Evolutionary conservation across 2,113 vertebrate genomes (phyloP), one percentile per base, ranked within the genome.

Genomic region (Chaetops frenatus): DNA sequence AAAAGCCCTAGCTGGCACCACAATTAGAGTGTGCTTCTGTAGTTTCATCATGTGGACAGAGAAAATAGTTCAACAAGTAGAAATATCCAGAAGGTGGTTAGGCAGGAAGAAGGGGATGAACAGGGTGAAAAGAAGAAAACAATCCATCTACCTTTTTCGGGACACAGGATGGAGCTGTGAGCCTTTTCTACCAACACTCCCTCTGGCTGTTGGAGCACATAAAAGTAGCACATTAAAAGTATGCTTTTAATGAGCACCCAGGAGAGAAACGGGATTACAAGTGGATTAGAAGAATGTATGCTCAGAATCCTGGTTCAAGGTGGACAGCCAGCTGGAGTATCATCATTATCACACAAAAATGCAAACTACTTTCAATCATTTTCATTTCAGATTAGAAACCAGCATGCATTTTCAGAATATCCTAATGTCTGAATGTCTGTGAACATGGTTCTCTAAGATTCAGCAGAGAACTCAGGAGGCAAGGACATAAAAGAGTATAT

Each of bases 131-230:
- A 64, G 53, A 81, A 53, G 11, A 64, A 57, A 64, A 71, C 12
- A 62, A 67, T 84, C 66, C 29, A 65, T 88, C n/a, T 92, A 98
- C 98, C 97, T 97, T 95, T 91, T 78, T 90, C 18, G 0, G 97
- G 96, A 92, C 97, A 98, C 64, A 97, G 84, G 83, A 97, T 40
- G 57, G 97, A 97, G 72, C 94, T 97, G 92, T 95, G 93, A 66
- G 95, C 86, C 84, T 97, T 97, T 92, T 98, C 98, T 90, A 97
- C 92, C 24, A 96, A 71, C 71, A 98, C 88, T 58, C 97, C 98
- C 76, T 97, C 95, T 22, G 98, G 97, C 97, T 98, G 94, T 86
- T 72, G 62, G 24, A 77, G 45, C 42, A 89, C 91, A 87, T 27
- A 74, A 54, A 85, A 78, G 40, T 22, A 88, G 40, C 9, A 57